A percentile compares a stretch with the other conserved stretches of the same genome.
phyloP scores from a whole-genome alignment of 1,140 invertebrate genomes.

The Maconellicoccus hirsutus region DNA sequence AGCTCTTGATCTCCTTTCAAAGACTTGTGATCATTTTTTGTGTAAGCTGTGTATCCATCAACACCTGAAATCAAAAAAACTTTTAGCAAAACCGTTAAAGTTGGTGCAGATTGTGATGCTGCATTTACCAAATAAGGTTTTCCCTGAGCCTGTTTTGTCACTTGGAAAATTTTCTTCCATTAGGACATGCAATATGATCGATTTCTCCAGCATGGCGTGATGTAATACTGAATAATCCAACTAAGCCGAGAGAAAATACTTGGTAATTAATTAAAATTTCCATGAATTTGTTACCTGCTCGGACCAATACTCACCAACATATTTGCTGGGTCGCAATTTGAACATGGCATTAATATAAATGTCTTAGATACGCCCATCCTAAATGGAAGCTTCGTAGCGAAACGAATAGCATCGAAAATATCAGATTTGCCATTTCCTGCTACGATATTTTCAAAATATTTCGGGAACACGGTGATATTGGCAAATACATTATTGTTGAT shows the following conservation, averaged over 20 bases:
- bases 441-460: constrained; percentile 46
- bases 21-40: constrained; percentile 56
- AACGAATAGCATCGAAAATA: constrained; percentile 60
- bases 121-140: constrained; percentile 57
- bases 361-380: constrained; percentile 74
- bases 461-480: constrained; percentile 30
- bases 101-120: neutral
- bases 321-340: constrained; percentile 50
- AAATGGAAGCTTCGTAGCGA: constrained; percentile 61
- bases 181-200: constrained; percentile 67
- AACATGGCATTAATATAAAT: constrained; percentile 69
- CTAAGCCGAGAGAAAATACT: no score
- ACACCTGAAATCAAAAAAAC: constrained; percentile 23
- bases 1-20: constrained; percentile 53
- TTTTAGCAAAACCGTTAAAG: neutral
- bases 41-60: constrained; percentile 59
- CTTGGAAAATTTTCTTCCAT: constrained; percentile 65
- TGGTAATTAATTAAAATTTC: no score
- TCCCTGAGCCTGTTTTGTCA: constrained; percentile 52
- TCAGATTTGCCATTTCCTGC: constrained; percentile 49
- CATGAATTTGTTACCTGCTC: no score
- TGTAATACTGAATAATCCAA: constrained; percentile 65
- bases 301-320: constrained; percentile 51
- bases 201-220: constrained; percentile 63
- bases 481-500: constrained; percentile 55